Evolutionary conservation across 92 coral and sea anemone genomes (phyloP).

Genomic region (Zoanthus sociatus): DNA sequence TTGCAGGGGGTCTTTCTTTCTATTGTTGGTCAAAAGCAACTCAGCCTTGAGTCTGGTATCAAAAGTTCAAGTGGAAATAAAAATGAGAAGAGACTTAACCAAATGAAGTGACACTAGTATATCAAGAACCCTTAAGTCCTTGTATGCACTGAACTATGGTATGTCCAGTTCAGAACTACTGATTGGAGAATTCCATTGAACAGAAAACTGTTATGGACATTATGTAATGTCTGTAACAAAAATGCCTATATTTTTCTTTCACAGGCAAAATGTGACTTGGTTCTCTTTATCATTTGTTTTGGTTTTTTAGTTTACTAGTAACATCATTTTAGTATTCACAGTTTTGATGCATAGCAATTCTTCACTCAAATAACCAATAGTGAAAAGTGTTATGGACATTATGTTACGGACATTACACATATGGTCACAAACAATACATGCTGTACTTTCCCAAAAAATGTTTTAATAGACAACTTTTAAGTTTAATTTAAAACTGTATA

Average conservation of each 20-base stretch:
- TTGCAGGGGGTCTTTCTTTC: neutral
- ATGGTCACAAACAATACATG: conserved; percentile 13
- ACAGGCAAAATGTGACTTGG: conserved; percentile 10
- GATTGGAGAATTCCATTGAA: conserved; percentile 13
- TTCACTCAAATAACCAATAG: conserved; percentile 8
- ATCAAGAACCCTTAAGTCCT: conserved; percentile 35
- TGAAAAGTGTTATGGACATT: conserved; percentile 29
- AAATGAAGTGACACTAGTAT: conserved; percentile 20
- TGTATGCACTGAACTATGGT: conserved; percentile 15
- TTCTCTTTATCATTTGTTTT: conserved; percentile 19
- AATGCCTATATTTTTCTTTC: conserved; percentile 19
- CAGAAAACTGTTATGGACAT: conserved; percentile 13
- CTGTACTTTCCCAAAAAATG: conserved; percentile 21
- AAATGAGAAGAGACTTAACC: conserved; percentile 2
- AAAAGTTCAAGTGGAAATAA: conserved; percentile 24
- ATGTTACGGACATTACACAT: conserved; percentile 24
- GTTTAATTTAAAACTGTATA: conserved; percentile 16
- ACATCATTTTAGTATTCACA: conserved; percentile 21
- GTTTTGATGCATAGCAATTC: neutral
- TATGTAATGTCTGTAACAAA: conserved; percentile 7
- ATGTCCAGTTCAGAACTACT: conserved; percentile 10
- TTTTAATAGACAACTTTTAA: conserved; percentile 8
- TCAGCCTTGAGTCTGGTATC: conserved; percentile 1
- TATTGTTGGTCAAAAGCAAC: conserved; percentile 1
- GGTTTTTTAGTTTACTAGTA: conserved; percentile 16